Base-by-base conservation (phyloP, 64 coral and sea anemone genomes). In the Exaiptasia diaphana region DNA sequence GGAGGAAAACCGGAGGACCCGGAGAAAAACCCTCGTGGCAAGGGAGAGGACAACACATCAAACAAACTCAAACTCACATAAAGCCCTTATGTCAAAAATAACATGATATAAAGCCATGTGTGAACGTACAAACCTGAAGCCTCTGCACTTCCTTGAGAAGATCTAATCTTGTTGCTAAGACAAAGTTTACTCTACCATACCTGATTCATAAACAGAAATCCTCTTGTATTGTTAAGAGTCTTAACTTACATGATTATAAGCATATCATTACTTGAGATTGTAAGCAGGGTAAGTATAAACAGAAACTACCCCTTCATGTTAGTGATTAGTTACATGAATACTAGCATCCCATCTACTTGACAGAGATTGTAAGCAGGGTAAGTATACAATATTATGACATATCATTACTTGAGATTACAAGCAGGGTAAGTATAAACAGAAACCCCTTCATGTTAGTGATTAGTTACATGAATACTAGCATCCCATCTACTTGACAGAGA, bases 131-230 rank as follows among this genome's bases (percentile, higher is more conserved):
- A 28, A 97, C 94, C 89, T 97, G 94, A 5, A 97, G 64, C 50
- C 94, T 38, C 37, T 97, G 94, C 6, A 97, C 94, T 88, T 97
- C 94, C 68, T 86, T 82, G 22, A 97, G 81, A 0, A 97, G 79
- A 27, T 97, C 89, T 20, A 97, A 64, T 45, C 94, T 82, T 53
- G 85, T 97, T 5, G 94, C 88, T 15, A 97, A 49, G 4, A 97
- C 94, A 79, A 88, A 97, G 58, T 97, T 97, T 1, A 97, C 94
- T 36, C 94, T 89, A 41, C 94, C 94, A 75, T 97, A 97, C 38
- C 94, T 97, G 41, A 33, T 18, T 42, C 4, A 62, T 43, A 20
- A 42, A 2, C 10, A 75, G 20, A 4, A 49, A 58, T 41, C 39
- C 15, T 12, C 6, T 12, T 26, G 11, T 62, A n/a, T n/a, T n/a